Evolutionary conservation across 2,888 invertebrate genomes (phyloP), one percentile per base, ranked within the genome.

Genomic region (Caenorhabditis zanzibari): DNA sequence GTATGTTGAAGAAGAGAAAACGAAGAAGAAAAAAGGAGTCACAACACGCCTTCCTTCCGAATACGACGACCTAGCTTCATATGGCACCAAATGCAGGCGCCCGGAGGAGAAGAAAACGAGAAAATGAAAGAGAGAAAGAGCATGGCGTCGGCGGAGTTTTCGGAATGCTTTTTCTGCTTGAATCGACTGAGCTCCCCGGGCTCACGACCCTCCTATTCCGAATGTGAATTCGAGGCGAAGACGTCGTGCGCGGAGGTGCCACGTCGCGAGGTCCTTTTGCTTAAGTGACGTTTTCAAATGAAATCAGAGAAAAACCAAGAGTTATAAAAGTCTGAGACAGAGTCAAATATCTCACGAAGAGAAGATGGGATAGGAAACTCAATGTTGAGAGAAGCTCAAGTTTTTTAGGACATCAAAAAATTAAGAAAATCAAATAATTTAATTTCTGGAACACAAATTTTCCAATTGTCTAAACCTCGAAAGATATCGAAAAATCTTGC

Each of bases 151-250:
- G 12, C 38, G 10, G 19, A 26, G 63, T 28, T 10, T 38, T 38
- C 2, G n/a, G 12, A 38, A 47, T 64, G 74, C 63, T 63, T 54
- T 38, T 38, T 38, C 22, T 38, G 38, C 54, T 52, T 49, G 22
- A 44, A 56, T 38, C 38, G 38, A 38, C 38, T 38, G 44, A 14
- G 44, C 28, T 28, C 5, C 7, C 19, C 10, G 44, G 44, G 61
- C 49, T n/a, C 24, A 61, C 63, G 52, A 26, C 52, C 49, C n/a
- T n/a, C n/a, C 52, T 61, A 59, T 73, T 52, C 61, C 49, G 72
- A 73, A 73, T 73, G 52, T 38, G 72, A 61, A 52, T 73, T 73
- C 47, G 38, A 38, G 9, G 26, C 47, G n/a, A 61, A 61, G 72
- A 38, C 59, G 52, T 16, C 24, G 52, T 52, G 32, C 35, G 26